Conservation (phyloP, 30 jellyfish, hydroid and myxozoan genomes). For the Cassiopea xamachana region DNA sequence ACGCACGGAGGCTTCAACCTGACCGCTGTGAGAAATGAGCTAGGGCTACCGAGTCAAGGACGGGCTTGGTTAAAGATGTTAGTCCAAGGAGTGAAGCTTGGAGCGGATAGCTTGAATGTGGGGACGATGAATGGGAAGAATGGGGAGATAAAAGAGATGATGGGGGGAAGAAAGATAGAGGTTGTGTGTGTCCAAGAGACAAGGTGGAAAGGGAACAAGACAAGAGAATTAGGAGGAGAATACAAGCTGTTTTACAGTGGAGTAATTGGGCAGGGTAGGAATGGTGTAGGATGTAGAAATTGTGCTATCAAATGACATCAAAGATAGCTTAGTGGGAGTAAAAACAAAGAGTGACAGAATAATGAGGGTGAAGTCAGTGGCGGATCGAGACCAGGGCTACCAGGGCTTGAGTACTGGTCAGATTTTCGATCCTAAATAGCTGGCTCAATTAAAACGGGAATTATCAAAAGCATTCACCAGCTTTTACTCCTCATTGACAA, state of each 20-base stretch:
- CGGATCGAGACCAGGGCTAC: too few relatives aligned
- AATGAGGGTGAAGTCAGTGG: neutral
- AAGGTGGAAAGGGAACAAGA: too few relatives aligned
- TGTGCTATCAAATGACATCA: neutral
- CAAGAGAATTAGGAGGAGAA: too few relatives aligned
- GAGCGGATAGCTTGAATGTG: neutral
- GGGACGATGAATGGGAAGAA: neutral
- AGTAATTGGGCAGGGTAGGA: neutral
- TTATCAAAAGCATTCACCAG: too few relatives aligned
- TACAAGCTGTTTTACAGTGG: neutral
- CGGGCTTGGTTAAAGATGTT: neutral
- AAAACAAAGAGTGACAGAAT: neutral
- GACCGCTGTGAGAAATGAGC: neutral
- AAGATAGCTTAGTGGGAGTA: neutral
- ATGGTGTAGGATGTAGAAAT: neutral
- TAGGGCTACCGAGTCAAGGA: neutral
- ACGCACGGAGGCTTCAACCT: neutral
- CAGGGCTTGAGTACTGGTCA: too few relatives aligned
- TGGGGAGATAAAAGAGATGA: neutral
- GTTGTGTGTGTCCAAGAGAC: neutral
- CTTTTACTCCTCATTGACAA: too few relatives aligned
- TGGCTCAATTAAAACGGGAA: too few relatives aligned
- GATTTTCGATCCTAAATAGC: too few relatives aligned
- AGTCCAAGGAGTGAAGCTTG: neutral
- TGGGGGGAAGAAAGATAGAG: neutral